Percentiles rank a stretch among this genome's conserved stretches.
phyloP scores from a whole-genome alignment of 2,888 invertebrate species.

The Tetanocera ferruginea region DNA sequence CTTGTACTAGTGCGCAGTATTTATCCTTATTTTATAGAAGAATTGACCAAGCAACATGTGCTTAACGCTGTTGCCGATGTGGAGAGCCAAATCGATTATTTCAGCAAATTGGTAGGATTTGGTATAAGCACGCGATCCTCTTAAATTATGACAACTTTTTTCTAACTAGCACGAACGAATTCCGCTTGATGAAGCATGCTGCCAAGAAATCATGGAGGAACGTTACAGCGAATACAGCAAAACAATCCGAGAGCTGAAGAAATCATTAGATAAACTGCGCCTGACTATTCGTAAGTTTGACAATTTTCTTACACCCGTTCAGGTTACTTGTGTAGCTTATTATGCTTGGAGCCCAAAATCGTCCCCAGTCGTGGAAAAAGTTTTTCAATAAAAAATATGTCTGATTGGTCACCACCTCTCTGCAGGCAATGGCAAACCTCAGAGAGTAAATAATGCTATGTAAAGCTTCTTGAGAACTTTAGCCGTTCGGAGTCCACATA shows the following conservation, averaged over 20 bases:
- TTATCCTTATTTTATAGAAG: conserved; percentile 62
- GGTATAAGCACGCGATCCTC: neutral
- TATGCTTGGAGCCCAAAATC: too few species aligned
- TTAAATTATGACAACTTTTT: neutral
- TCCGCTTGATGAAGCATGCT: conserved; percentile 65
- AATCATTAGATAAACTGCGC: conserved; percentile 61
- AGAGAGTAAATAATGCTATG: too few species aligned
- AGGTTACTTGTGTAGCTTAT: too few species aligned
- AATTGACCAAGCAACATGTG: conserved; percentile 62
- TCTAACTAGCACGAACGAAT: conserved; percentile 55
- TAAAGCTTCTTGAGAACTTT: too few species aligned
- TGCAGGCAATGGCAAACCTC: too few species aligned
- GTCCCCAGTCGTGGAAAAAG: too few species aligned
- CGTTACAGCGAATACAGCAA: conserved; percentile 60
- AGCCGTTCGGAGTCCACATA: too few species aligned
- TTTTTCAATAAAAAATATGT: too few species aligned
- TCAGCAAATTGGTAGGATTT: conserved; percentile 56
- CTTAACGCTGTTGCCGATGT: conserved; percentile 64
- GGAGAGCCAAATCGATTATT: conserved; percentile 60
- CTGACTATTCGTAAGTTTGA: conserved; percentile 61
- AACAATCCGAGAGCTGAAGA: conserved; percentile 62
- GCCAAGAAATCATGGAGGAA: conserved; percentile 64
- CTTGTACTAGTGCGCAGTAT: conserved; percentile 60
- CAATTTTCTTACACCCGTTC: too few species aligned
- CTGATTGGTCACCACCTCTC: too few species aligned